These are phyloP conservation scores for Polia nebulosa DNA, from an alignment of 2,888 invertebrate species.

Conservation along the genomic window DNA sequence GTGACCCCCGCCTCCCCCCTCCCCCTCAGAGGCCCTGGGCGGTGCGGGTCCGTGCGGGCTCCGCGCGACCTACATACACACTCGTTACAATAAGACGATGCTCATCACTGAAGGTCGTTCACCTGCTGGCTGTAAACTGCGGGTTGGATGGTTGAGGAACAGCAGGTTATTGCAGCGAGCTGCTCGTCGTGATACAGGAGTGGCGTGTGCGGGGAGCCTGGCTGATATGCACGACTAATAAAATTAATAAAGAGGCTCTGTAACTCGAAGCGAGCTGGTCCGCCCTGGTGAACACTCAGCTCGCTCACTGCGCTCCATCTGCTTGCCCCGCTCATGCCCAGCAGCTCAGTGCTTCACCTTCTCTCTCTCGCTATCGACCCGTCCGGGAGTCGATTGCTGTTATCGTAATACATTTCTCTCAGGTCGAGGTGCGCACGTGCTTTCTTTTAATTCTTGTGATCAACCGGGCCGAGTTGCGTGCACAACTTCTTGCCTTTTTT, in stretches of 20 bases:
- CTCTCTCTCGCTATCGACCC: constrained; percentile 60
- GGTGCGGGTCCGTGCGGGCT: constrained; percentile 19
- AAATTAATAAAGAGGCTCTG: not conserved
- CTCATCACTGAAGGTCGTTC: constrained; percentile 34
- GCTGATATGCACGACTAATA: not conserved
- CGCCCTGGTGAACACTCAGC: not conserved
- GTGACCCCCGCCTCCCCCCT: not conserved
- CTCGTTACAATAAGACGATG: constrained; percentile 50
- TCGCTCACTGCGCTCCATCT: constrained; percentile 10
- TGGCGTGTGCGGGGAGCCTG: not conserved
- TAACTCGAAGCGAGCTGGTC: not conserved
- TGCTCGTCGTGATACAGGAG: not conserved
- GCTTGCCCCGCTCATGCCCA: constrained; percentile 2
- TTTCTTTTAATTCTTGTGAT: constrained; percentile 22
- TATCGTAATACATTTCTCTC: constrained; percentile 53
- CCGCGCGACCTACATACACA: constrained; percentile 54
- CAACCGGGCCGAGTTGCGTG: not conserved
- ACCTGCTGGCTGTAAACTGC: constrained; percentile 13
- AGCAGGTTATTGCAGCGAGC: not conserved
- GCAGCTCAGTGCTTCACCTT: constrained; percentile 30
- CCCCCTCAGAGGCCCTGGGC: not conserved
- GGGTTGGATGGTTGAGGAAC: not conserved
- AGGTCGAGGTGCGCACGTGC: constrained; percentile 29
- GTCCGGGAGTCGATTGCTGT: constrained; percentile 39
- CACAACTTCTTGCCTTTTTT: constrained; percentile 3